These are phyloP conservation scores for Euphydryas editha DNA, from an alignment of 2,888 invertebrate genomes.

Conservation along the genomic window DNA sequence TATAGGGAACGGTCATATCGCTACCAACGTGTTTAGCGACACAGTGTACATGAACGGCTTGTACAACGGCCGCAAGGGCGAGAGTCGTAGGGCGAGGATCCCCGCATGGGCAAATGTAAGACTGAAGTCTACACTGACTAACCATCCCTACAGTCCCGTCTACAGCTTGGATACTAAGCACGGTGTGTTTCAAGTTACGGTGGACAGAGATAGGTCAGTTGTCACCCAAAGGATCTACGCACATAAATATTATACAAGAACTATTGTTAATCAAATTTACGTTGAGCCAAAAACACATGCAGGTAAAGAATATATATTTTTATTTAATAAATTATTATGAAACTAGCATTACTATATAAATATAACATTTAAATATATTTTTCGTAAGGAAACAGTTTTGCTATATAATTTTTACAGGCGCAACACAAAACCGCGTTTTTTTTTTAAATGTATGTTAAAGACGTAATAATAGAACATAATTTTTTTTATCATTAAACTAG, in stretches of 20 bases:
- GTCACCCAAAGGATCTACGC: constrained; percentile 78
- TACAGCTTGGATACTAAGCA: constrained; percentile 76
- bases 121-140: constrained; percentile 72
- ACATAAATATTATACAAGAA: constrained; percentile 76
- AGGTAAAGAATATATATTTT: constrained; percentile 53
- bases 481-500: no score
- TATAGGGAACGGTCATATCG: constrained; percentile 84
- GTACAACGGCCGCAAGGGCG: constrained; percentile 82
- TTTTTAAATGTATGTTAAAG: no score
- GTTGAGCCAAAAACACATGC: constrained; percentile 72
- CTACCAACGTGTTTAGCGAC: constrained; percentile 83
- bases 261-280: constrained; percentile 77
- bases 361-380: neutral
- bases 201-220: constrained; percentile 73
- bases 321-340: no score
- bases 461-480: no score
- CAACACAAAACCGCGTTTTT: no score
- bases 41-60: constrained; percentile 85
- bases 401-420: constrained; percentile 31
- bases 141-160: constrained; percentile 63
- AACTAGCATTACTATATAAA: no score
- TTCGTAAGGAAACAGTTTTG: neutral
- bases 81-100: constrained; percentile 84
- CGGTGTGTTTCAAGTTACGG: constrained; percentile 75
- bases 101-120: constrained; percentile 84